These are phyloP conservation scores for Ceratitis capitata DNA, from an alignment of 1,140 invertebrate species.

Conservation along the genomic window DNA sequence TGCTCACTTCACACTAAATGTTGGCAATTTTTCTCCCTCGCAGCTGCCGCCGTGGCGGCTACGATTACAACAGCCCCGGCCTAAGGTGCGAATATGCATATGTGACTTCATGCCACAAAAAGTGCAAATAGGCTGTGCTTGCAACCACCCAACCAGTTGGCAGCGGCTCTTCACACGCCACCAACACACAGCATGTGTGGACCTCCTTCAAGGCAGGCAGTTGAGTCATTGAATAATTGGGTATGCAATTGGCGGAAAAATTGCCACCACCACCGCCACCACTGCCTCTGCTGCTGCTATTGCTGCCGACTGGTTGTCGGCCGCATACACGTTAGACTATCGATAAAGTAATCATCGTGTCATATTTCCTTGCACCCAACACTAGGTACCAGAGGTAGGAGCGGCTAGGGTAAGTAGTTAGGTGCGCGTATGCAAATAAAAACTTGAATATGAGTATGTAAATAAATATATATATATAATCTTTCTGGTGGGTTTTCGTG, in stretches of 20 bases:
- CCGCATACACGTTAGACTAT: slow-evolving; percentile 2
- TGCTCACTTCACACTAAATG: not conserved
- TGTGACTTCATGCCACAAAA: not conserved
- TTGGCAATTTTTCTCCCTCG: slow-evolving; percentile 1
- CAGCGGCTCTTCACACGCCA: not conserved
- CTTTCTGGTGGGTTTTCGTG: not conserved
- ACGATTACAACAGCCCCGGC: not conserved
- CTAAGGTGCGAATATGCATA: too few relatives aligned
- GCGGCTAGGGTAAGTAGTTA: not conserved
- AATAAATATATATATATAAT: not conserved
- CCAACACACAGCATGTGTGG: not conserved
- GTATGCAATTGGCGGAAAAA: slow-evolving; percentile 24
- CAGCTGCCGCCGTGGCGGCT: not conserved
- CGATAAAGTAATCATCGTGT: slow-evolving; percentile 37
- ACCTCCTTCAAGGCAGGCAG: not conserved
- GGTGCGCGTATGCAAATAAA: too few relatives aligned
- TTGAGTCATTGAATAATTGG: slow-evolving; percentile 35
- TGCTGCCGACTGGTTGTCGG: not conserved
- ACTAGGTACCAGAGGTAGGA: not conserved
- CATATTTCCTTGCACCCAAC: slow-evolving; percentile 19
- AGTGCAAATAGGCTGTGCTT: not conserved
- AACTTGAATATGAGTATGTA: not conserved
- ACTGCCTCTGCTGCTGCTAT: not conserved
- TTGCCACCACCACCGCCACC: slow-evolving; percentile 30
- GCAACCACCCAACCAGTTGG: slow-evolving; percentile 6